Evolutionary conservation across 2,888 invertebrate species (phyloP), one percentile per base, ranked within the genome.

Genomic region (Brenthis hecate): DNA sequence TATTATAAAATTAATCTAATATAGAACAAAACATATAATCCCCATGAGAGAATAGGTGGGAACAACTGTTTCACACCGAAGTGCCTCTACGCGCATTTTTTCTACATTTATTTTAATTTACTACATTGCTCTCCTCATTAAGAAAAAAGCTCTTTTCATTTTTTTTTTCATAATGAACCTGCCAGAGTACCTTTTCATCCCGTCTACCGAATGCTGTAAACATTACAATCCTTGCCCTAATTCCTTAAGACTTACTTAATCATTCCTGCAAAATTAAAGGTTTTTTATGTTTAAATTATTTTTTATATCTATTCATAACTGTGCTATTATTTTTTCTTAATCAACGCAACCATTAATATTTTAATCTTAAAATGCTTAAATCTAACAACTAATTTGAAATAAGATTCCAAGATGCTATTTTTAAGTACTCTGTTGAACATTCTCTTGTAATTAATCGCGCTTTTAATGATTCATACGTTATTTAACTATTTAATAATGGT

Each of bases 131-230:
- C 13, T 32, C 32, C 60, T 60, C 60, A 60, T 60, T 60, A 50
- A 60, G 60, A 60, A 60, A 50, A 60, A 60, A 60, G 32, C 50
- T 60, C 60, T 50, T 60, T 60, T 50, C 60, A 60, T 60, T 50
- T 50, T 0, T 43, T 60, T 60, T 60, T 60, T 60, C 32, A 60
- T 60, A 60, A 60, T 60, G 60, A 60, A 60, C 60, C 60, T 32
- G 60, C 32, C 28, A 50, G 60, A 60, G 60, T 50, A 60, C 60
- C 50, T 48, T 60, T 60, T 60, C 50, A 60, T n/a, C 60, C 32
- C 60, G 60, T 13, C 60, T 60, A 60, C 50, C 60, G 60, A 50
- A 60, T 50, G 60, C 50, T 32, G 58, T n/a, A 28, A 48, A 60
- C 58, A n/a, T 23, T 60, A 50, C 28, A 58, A 60, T 48, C 58